Evolutionary conservation across 64 coral and sea anemone genomes (phyloP).

Genomic region (Dendronephthya gigantea): DNA sequence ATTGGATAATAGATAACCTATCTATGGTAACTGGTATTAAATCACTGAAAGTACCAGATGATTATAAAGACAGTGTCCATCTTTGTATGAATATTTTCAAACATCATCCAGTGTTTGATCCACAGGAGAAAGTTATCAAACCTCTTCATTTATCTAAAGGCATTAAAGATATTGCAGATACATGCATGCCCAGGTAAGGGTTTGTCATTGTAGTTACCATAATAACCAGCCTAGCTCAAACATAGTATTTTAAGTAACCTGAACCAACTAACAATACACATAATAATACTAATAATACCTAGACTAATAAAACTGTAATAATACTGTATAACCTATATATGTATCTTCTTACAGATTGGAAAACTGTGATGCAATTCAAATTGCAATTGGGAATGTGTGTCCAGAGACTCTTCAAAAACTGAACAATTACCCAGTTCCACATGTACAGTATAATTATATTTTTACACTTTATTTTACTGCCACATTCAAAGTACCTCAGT

Average conservation of each 20-base stretch:
- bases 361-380: background rate
- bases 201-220: too few relatives aligned
- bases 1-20: background rate
- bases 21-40: background rate
- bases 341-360: background rate
- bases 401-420: background rate
- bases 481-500: too few relatives aligned
- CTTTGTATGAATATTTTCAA: background rate
- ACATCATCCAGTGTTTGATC: background rate
- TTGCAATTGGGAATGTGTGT: constrained; percentile 2
- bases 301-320: too few relatives aligned
- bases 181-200: too few relatives aligned
- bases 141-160: too few relatives aligned
- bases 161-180: too few relatives aligned
- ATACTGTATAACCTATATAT: too few relatives aligned
- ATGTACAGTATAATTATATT: too few relatives aligned
- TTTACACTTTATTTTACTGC: too few relatives aligned
- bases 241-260: background rate
- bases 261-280: background rate
- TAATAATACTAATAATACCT: too few relatives aligned
- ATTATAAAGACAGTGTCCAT: background rate
- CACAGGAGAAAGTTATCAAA: background rate
- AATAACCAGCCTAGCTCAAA: background rate
- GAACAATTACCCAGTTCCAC: background rate
- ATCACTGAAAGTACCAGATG: background rate